Percentiles rank a stretch among this genome's conserved stretches.
Conservation (phyloP, 2,888 invertebrate genomes). For the Drosophila trichaetosa region DNA sequence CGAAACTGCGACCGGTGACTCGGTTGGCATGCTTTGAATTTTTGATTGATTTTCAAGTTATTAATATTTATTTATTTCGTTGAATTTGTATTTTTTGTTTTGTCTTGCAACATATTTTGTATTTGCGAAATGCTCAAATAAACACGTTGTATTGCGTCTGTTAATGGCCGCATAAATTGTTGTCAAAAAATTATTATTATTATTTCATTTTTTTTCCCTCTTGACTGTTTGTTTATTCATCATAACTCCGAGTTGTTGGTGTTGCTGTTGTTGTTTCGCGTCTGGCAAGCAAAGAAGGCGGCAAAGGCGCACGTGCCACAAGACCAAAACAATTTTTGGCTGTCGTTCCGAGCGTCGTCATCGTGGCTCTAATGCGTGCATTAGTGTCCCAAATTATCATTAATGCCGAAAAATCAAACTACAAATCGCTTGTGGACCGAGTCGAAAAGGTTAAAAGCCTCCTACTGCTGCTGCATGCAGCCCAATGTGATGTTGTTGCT, state of each 20-base stretch:
- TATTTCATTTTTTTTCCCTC: slow-evolving; percentile 40
- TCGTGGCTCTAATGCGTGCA: slow-evolving; percentile 54
- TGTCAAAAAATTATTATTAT: slow-evolving; percentile 70
- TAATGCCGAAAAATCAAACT: slow-evolving; percentile 68
- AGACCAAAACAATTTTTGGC: slow-evolving; percentile 43
- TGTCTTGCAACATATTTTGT: slow-evolving; percentile 14
- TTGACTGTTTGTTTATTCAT: slow-evolving; percentile 69
- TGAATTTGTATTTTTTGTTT: slow-evolving; percentile 11
- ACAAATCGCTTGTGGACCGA: slow-evolving; percentile 51
- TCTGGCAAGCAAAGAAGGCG: slow-evolving; percentile 43
- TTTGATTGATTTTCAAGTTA: slow-evolving; percentile 73
- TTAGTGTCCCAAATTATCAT: slow-evolving; percentile 60
- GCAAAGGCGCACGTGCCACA: slow-evolving; percentile 63
- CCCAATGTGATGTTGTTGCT: slow-evolving; percentile 6
- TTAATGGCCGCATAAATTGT: slow-evolving; percentile 78
- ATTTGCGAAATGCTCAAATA: slow-evolving; percentile 72
- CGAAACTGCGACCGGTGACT: slow-evolving; percentile 22
- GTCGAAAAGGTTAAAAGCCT: slow-evolving; percentile 72
- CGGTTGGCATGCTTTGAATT: slow-evolving; percentile 67
- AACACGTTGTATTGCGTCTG: slow-evolving; percentile 73
- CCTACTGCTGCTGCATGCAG: slow-evolving; percentile 31
- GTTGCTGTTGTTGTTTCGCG: slow-evolving; percentile 11
- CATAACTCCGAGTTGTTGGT: slow-evolving; percentile 38
- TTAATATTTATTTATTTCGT: slow-evolving; percentile 70
- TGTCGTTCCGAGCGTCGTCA: slow-evolving; percentile 31